These are phyloP conservation scores for Drosophila nigromelanica DNA, from an alignment of 1,140 invertebrate genomes.

Conservation along the genomic window DNA sequence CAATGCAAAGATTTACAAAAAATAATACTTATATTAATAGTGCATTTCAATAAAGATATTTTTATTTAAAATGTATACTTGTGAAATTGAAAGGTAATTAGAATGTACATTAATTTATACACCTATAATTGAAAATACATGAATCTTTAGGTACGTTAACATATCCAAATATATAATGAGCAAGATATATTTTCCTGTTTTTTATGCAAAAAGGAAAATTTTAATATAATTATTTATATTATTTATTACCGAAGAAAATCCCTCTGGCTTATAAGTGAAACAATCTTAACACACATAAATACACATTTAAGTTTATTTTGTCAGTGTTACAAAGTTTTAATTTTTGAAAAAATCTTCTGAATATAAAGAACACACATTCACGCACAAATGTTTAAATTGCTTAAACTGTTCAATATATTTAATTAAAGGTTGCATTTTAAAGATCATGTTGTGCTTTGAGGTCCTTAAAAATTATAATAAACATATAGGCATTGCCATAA, in stretches of 20 bases:
- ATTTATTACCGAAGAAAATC: background rate
- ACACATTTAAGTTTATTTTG: background rate
- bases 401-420: constrained; percentile 21
- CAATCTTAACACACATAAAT: constrained; percentile 4
- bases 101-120: constrained; percentile 7
- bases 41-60: constrained; percentile 18
- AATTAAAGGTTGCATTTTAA: constrained; percentile 5
- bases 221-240: background rate
- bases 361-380: constrained; percentile 19
- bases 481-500: background rate
- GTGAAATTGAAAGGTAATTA: constrained; percentile 15
- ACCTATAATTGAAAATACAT: constrained; percentile 27
- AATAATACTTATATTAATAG: constrained; percentile 24
- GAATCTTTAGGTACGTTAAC: constrained; percentile 2
- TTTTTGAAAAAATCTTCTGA: constrained; percentile 18
- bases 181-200: constrained; percentile 2
- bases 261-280: background rate
- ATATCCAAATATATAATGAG: constrained; percentile 8
- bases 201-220: background rate
- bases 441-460: background rate
- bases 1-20: constrained; percentile 34
- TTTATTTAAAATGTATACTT: constrained; percentile 25
- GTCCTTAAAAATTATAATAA: background rate
- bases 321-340: constrained; percentile 4
- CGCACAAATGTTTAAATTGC: constrained; percentile 21